phyloP scores from a whole-genome alignment of 2,797 vertebrate genomes.

The Botia kubotai region DNA sequence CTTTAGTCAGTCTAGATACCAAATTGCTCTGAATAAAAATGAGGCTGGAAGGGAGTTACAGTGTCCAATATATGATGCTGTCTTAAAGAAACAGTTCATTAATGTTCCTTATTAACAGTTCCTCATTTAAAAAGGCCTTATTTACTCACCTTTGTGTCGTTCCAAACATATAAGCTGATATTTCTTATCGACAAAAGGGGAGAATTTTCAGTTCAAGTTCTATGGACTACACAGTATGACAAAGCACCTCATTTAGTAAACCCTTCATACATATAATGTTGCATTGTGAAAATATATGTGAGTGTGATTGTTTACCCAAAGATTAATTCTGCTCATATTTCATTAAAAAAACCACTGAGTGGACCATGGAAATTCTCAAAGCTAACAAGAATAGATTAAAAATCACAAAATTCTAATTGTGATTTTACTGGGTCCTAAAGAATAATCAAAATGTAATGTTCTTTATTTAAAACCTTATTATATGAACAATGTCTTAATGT shows the following conservation, averaged over 20 bases:
- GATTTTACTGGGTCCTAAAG: neutral
- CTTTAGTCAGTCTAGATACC: neutral
- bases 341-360: neutral
- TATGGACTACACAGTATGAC: too few species aligned
- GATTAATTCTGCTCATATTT: neutral
- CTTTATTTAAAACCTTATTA: too few species aligned
- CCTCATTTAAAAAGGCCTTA: neutral
- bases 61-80: neutral
- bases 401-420: neutral
- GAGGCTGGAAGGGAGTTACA: neutral
- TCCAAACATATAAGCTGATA: neutral
- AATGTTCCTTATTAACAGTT: too few species aligned
- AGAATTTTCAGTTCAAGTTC: too few species aligned
- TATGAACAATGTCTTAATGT: neutral
- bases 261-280: neutral
- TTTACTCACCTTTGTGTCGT: neutral
- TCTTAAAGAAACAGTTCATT: neutral
- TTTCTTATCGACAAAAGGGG: too few species aligned
- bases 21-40: neutral
- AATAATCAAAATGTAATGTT: neutral
- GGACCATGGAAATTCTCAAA: too few species aligned
- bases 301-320: neutral
- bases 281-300: neutral
- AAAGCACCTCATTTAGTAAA: neutral
- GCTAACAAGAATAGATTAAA: too few species aligned